phyloP scores from a whole-genome alignment of 30 jellyfish, hydroid and myxozoan genomes.

The Pseudorhiza aurosa region DNA sequence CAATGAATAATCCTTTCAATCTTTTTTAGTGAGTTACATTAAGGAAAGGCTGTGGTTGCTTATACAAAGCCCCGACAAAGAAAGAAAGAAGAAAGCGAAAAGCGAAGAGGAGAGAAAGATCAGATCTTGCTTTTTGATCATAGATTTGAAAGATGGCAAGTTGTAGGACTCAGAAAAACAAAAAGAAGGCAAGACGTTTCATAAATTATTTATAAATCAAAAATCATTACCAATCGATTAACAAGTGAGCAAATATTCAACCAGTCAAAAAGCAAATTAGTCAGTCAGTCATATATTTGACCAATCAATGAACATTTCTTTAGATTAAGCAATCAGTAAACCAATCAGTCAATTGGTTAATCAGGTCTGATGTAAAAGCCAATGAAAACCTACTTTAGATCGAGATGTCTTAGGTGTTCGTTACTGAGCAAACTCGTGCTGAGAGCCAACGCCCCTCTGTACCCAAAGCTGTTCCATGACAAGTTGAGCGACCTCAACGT shows the following conservation, averaged over 20 bases:
- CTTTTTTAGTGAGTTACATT: no score
- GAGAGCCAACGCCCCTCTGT: slow-evolving; percentile 76
- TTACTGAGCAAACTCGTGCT: slow-evolving; percentile 48
- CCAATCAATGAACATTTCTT: background rate
- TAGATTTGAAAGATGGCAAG: no score
- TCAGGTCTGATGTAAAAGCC: background rate
- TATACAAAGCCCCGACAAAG: no score
- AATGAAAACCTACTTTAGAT: slow-evolving; percentile 51
- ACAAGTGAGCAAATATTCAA: background rate
- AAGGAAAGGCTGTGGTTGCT: no score
- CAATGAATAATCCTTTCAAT: no score
- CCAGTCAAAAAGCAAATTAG: background rate
- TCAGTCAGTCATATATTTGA: background rate
- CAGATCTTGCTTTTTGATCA: no score
- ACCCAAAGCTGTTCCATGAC: slow-evolving; percentile 83
- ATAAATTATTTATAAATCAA: no score
- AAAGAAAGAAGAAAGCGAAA: no score
- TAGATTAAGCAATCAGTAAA: background rate
- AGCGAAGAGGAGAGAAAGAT: no score
- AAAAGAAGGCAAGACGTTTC: no score
- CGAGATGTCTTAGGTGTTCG: slow-evolving; percentile 46
- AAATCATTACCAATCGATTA: no score
- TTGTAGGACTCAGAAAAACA: no score
- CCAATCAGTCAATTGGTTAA: background rate
- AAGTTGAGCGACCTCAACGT: slow-evolving; percentile 56